Evolutionary conservation across 2,888 invertebrate species (phyloP), one percentile per base, ranked within the genome.

Genomic region (Andrena praecox): DNA sequence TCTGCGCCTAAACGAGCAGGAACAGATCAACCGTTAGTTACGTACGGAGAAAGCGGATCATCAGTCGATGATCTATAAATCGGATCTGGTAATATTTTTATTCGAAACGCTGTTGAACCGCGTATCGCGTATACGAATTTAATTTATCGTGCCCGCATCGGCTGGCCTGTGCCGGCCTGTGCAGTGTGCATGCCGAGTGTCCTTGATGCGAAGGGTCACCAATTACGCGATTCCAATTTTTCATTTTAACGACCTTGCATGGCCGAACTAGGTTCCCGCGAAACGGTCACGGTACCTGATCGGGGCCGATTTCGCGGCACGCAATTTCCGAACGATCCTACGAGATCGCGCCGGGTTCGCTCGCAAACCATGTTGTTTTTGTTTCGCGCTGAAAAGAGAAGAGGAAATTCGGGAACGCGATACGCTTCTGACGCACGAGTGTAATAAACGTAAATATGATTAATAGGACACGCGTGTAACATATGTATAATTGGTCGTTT

Each of bases 161-260:
- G 20, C 12, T 20, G 33, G 31, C 48, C 72, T 35, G 7, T 12
- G 12, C 5, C 42, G 16, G 42, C 42, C 42, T 42, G 12, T 42
- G 29, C 3, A 29, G 29, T 29, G 29, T 31, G 16, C 35, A 7
- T 54, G 33, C 54, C 29, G 29, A 8, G 6, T 52, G 62, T 52
- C 56, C 59, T 62, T 82, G 77, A 60, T 48, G 50, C n/a, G 56
- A 63, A 70, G 71, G 63, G 59, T 77, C 50, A 74, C 73, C 75
- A 72, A 77, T 84, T 79, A 70, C 72, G 71, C 74, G 80, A 87
- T 79, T 75, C 48, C 68, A 71, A 84, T 81, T 68, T 73, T 72
- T 80, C 74, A 76, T 69, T 42, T 75, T 31, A 71, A 59, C 48
- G 63, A 79, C 20, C 33, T 33, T 54, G 33, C 16, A 24, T 82